Conservation (phyloP, 2,797 vertebrate genomes). For the Cyprinella venusta region DNA sequence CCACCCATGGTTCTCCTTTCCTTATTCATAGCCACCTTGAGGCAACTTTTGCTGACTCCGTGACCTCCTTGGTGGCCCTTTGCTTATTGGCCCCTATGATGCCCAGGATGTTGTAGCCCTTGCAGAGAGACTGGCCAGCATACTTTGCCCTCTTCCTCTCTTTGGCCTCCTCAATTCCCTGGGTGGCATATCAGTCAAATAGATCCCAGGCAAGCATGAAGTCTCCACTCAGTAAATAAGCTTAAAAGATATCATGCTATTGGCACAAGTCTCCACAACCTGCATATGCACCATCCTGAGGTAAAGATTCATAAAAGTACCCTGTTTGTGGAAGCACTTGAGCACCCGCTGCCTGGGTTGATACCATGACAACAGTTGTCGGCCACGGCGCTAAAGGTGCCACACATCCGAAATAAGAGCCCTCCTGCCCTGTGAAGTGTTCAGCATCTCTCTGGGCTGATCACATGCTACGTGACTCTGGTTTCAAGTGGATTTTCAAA, state of each 20-base stretch:
- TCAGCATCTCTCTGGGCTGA: conserved; percentile 54
- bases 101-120: too few relatives aligned
- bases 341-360: conserved; percentile 14
- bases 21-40: too few relatives aligned
- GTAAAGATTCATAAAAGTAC: background rate
- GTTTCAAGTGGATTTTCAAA: conserved; percentile 38
- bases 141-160: too few relatives aligned
- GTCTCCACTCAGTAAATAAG: conserved; percentile 21
- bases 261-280: conserved; percentile 17
- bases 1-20: too few relatives aligned
- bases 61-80: too few relatives aligned
- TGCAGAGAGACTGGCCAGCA: too few relatives aligned
- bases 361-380: conserved; percentile 55
- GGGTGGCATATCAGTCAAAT: conserved; percentile 13
- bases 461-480: conserved; percentile 34
- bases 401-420: conserved; percentile 61
- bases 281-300: background rate
- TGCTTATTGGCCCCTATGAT: too few relatives aligned
- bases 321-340: conserved; percentile 11
- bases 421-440: conserved; percentile 58
- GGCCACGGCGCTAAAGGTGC: background rate
- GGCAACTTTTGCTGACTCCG: too few relatives aligned
- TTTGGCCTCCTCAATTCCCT: too few relatives aligned
- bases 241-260: conserved; percentile 22
- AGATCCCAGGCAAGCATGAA: conserved; percentile 16